Conservation (phyloP, 2,888 invertebrate genomes). For the Caenorhabditis sp. region DNA sequence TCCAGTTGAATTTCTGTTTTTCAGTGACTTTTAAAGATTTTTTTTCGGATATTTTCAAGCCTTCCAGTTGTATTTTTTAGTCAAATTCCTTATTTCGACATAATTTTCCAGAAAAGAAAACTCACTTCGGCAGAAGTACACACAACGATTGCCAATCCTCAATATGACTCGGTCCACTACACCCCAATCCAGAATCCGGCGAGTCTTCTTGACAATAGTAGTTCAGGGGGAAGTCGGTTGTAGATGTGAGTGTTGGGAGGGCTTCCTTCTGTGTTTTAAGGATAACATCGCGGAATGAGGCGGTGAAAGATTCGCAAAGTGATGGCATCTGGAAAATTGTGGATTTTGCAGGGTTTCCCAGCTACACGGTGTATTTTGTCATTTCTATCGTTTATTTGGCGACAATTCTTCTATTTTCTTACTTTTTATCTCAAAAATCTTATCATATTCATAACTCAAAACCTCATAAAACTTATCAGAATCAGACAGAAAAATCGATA, state of each 20-base stretch:
- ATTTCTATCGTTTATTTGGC: too few species aligned
- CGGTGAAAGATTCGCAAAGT: conserved; percentile 53
- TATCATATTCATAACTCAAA: too few species aligned
- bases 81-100: too few species aligned
- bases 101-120: background rate
- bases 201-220: conserved; percentile 30
- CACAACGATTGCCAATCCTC: conserved; percentile 92
- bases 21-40: too few species aligned
- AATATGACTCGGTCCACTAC: conserved; percentile 77
- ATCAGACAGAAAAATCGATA: too few species aligned
- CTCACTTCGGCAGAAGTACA: conserved; percentile 82
- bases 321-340: conserved; percentile 49
- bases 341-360: background rate
- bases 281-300: conserved; percentile 46
- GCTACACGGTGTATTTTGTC: too few species aligned
- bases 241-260: conserved; percentile 43
- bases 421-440: too few species aligned
- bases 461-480: too few species aligned
- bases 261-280: conserved; percentile 44
- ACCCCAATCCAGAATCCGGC: conserved; percentile 69
- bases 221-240: conserved; percentile 40
- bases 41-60: too few species aligned
- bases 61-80: too few species aligned
- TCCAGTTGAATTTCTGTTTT: too few species aligned
- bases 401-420: too few species aligned